Percentiles rank a stretch among this genome's conserved stretches.
Evolutionary conservation across 2,888 invertebrate genomes (phyloP).

Genomic region (Polydrusus cervinus): DNA sequence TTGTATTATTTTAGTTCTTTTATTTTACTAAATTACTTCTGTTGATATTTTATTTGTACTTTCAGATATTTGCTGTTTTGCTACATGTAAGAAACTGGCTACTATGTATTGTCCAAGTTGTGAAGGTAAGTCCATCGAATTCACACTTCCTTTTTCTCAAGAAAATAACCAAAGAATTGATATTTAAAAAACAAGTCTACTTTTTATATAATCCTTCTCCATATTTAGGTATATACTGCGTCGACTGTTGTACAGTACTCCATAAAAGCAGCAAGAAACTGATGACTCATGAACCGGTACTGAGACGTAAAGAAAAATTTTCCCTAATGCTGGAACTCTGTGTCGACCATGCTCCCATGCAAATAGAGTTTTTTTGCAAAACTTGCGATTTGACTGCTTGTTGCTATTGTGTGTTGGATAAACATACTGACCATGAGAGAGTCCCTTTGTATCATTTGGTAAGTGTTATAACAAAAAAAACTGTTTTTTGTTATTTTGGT

Average conservation of each 20-base stretch:
- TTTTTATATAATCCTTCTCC: background rate
- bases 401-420: slow-evolving; percentile 69
- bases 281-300: slow-evolving; percentile 63
- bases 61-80: slow-evolving; percentile 60
- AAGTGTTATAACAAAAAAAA: slow-evolving; percentile 52
- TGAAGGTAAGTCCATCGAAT: slow-evolving; percentile 54
- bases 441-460: slow-evolving; percentile 66
- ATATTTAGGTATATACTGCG: slow-evolving; percentile 60
- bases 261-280: slow-evolving; percentile 68
- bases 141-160: too few relatives aligned
- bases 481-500: too few relatives aligned
- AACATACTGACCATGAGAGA: slow-evolving; percentile 68
- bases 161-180: too few relatives aligned
- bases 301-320: slow-evolving; percentile 43
- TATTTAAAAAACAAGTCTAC: too few relatives aligned
- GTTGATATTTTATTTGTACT: slow-evolving; percentile 22
- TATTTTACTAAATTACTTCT: too few relatives aligned
- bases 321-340: slow-evolving; percentile 58
- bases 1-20: background rate
- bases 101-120: slow-evolving; percentile 64
- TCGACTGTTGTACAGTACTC: slow-evolving; percentile 60
- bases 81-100: slow-evolving; percentile 60
- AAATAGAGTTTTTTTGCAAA: slow-evolving; percentile 69
- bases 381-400: slow-evolving; percentile 69
- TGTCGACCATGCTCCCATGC: slow-evolving; percentile 61